Evolutionary conservation across 2,797 vertebrate genomes (phyloP).

Genomic region (Nasua narica): DNA sequence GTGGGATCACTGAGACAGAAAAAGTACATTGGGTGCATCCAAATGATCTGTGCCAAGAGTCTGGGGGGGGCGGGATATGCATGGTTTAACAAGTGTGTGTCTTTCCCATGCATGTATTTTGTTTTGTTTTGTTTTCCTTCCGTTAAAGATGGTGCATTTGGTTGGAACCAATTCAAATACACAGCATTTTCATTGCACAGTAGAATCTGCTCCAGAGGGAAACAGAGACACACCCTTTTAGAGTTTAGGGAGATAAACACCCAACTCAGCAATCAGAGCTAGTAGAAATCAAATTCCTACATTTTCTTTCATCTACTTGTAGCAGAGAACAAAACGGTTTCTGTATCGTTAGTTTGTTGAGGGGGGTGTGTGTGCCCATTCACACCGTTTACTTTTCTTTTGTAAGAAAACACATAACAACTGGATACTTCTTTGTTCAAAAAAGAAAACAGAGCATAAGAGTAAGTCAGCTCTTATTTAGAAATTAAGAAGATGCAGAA

Average conservation of each 20-base stretch:
- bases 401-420: conserved; percentile 15
- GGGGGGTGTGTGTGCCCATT: not conserved
- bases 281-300: conserved; percentile 14
- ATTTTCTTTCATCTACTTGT: not conserved
- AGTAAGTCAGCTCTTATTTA: not conserved
- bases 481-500: conserved; percentile 7
- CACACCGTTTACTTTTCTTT: not conserved
- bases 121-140: not conserved
- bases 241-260: not conserved
- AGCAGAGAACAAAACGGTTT: conserved; percentile 18
- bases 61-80: not conserved
- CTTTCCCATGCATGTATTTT: not conserved
- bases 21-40: conserved; percentile 34
- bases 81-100: not conserved
- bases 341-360: not conserved
- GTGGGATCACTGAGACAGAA: conserved; percentile 37
- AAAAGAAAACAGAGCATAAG: not conserved
- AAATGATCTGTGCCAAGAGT: not conserved
- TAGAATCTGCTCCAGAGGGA: not conserved
- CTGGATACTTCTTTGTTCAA: not conserved
- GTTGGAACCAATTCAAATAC: not conserved
- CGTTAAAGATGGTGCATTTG: not conserved
- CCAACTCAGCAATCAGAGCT: not conserved
- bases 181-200: not conserved
- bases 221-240: not conserved